phyloP scores from a whole-genome alignment of 64 coral and sea anemone species.

The Stichodactyla helianthus region DNA sequence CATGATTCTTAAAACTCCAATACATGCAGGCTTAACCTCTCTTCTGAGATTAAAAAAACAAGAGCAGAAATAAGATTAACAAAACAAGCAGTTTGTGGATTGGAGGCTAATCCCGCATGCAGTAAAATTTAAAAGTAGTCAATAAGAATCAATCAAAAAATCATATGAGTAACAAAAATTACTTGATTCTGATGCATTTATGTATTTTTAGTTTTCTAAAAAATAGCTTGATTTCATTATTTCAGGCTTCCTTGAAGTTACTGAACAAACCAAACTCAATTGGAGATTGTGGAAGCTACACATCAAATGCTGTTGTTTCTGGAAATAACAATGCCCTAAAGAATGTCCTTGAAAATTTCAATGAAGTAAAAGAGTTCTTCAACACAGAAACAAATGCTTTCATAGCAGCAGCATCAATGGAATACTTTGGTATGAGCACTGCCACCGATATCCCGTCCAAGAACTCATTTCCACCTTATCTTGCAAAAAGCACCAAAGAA shows the following conservation, averaged over 20 bases:
- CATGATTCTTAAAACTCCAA: no score
- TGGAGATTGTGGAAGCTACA: slow-evolving; percentile 50
- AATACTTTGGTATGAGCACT: slow-evolving; percentile 40
- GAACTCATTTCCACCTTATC: slow-evolving; percentile 19
- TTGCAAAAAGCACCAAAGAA: slow-evolving; percentile 15
- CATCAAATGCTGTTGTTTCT: slow-evolving; percentile 61
- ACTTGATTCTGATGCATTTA: no score
- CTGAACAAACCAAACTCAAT: slow-evolving; percentile 58
- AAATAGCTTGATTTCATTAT: no score
- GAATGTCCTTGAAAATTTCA: slow-evolving; percentile 19
- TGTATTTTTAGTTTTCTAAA: no score
- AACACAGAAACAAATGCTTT: slow-evolving; percentile 33
- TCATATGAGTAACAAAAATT: no score
- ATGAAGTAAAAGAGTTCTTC: slow-evolving; percentile 51
- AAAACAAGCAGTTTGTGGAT: no score
- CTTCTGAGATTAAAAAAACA: no score
- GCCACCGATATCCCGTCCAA: slow-evolving; percentile 2
- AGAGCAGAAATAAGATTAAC: no score
- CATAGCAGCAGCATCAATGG: slow-evolving; percentile 25
- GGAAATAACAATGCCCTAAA: slow-evolving; percentile 64
- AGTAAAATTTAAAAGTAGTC: no score
- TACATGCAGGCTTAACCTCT: neutral
- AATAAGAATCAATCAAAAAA: no score
- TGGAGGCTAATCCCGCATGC: no score
- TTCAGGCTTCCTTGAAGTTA: neutral